These are phyloP conservation scores for Drosophila siamana DNA, from an alignment of 2,888 invertebrate species.

Conservation along the genomic window DNA sequence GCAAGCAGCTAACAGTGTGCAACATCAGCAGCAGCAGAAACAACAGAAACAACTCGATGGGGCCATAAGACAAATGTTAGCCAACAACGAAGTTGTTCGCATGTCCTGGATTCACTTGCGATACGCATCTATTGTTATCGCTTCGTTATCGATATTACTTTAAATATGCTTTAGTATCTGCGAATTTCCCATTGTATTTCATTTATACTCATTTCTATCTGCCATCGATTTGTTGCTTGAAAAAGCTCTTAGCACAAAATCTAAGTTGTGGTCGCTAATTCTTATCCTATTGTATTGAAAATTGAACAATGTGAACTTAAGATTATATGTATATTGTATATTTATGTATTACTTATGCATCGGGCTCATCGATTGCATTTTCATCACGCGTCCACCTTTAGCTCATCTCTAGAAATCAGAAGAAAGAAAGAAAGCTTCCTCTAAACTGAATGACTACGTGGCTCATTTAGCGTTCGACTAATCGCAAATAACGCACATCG, in stretches of 20 bases:
- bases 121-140: background rate
- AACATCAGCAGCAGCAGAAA: conserved; percentile 1
- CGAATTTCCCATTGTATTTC: no score
- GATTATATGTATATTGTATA: no score
- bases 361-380: no score
- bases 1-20: background rate
- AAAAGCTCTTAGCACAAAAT: no score
- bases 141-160: background rate
- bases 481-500: conserved; percentile 66
- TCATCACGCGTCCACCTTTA: background rate
- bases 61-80: conserved; percentile 8
- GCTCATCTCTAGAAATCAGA: conserved; percentile 11
- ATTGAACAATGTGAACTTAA: no score
- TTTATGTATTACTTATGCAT: no score
- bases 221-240: no score
- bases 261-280: no score
- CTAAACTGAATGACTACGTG: conserved; percentile 48
- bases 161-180: background rate
- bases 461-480: conserved; percentile 70
- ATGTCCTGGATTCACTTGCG: background rate
- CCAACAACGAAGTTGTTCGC: background rate
- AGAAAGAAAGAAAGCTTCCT: background rate
- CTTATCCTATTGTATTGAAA: no score
- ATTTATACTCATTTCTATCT: no score
- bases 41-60: background rate